A percentile compares a stretch with the other conserved stretches of the same genome.
These are phyloP conservation scores for Lordiphosa mommai DNA, from an alignment of 1,140 invertebrate species.

Conservation along the genomic window DNA sequence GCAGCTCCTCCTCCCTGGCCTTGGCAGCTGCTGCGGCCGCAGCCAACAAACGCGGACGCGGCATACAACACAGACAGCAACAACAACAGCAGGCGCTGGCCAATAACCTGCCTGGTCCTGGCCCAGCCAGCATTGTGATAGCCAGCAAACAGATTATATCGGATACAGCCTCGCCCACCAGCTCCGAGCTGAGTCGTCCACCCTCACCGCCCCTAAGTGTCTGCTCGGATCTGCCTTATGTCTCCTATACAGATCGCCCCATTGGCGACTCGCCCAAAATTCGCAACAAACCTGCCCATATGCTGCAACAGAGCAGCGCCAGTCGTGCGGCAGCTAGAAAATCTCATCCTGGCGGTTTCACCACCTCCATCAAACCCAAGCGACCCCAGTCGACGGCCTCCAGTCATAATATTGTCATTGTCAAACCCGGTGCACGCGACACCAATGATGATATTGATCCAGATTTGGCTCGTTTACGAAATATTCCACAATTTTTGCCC, in stretches of 20 bases:
- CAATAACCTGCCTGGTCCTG: slow-evolving; percentile 9
- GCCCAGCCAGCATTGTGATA: slow-evolving; percentile 62
- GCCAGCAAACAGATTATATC: slow-evolving; percentile 65
- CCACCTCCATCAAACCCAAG: slow-evolving; percentile 54
- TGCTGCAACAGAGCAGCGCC: slow-evolving; percentile 52
- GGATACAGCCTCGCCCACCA: slow-evolving; percentile 62
- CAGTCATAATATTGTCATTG: slow-evolving; percentile 90
- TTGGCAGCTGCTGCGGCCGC: slow-evolving; percentile 51
- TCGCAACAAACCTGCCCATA: slow-evolving; percentile 81
- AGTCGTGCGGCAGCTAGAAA: slow-evolving; percentile 50
- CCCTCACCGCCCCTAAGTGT: slow-evolving; percentile 91
- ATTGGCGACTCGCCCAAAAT: slow-evolving; percentile 92
- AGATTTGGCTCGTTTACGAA: slow-evolving; percentile 88
- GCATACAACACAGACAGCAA: slow-evolving; percentile 12
- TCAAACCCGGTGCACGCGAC: slow-evolving; percentile 85
- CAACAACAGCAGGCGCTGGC: slow-evolving; percentile 8
- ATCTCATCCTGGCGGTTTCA: slow-evolving; percentile 51
- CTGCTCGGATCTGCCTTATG: slow-evolving; percentile 95
- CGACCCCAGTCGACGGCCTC: slow-evolving; percentile 64
- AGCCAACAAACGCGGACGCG: slow-evolving; percentile 49
- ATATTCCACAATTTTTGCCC: slow-evolving; percentile 94
- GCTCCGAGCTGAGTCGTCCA: slow-evolving; percentile 80
- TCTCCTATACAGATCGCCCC: slow-evolving; percentile 95
- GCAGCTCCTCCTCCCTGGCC: slow-evolving; percentile 34
- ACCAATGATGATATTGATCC: slow-evolving; percentile 87